Conservation (phyloP, 2,113 vertebrate genomes). For the Oostethus manadensis region DNA sequence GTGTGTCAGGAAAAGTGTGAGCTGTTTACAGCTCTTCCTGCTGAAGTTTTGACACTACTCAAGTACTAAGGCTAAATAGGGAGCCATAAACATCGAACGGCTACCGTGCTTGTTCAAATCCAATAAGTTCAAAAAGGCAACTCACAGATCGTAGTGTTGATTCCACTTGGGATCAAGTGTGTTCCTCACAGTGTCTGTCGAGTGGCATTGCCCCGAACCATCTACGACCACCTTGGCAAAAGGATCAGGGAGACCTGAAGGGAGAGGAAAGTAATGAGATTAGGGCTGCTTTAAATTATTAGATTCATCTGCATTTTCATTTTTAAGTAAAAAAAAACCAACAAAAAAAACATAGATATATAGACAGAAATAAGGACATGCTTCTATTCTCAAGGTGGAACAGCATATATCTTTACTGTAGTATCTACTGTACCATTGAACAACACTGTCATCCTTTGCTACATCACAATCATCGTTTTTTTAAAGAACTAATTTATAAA, state of each 20-base stretch:
- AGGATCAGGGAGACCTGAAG: constrained; percentile 91
- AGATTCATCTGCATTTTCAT: no score
- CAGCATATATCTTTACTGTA: no score
- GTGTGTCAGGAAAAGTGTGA: constrained; percentile 29
- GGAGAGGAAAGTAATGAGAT: constrained; percentile 2
- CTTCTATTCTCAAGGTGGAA: no score
- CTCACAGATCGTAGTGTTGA: constrained; percentile 99
- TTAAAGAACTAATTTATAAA: no score
- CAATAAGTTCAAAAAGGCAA: constrained; percentile 29
- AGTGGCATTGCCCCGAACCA: constrained; percentile 98
- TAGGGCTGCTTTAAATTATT: no score
- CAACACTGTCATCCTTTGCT: no score
- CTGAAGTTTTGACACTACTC: constrained; percentile 22
- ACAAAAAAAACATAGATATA: no score
- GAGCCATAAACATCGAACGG: constrained; percentile 16
- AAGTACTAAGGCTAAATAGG: constrained; percentile 33
- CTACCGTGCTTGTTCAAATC: neutral
- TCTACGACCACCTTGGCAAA: constrained; percentile 99
- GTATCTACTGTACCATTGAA: no score
- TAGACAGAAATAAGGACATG: no score
- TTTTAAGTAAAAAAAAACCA: no score
- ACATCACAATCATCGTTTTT: no score
- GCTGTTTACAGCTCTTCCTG: constrained; percentile 35
- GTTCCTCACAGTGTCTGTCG: constrained; percentile 99
- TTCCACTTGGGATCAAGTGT: constrained; percentile 99